A percentile compares a stretch with the other conserved stretches of the same genome.
phyloP scores from a whole-genome alignment of 1,140 invertebrate genomes.

The Aphaenogaster rudis region DNA sequence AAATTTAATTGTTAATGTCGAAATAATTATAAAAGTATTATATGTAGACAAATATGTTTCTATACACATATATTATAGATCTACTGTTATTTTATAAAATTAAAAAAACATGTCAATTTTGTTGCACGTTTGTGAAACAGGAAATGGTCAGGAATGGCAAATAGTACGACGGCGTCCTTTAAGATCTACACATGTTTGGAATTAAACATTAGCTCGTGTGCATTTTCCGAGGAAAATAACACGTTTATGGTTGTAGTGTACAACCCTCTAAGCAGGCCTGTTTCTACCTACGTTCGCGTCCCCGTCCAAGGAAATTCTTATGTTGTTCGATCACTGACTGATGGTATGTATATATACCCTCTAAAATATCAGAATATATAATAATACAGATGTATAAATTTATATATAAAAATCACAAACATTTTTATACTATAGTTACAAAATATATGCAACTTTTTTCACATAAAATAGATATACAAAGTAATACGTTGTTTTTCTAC shows the following conservation, averaged over 20 bases:
- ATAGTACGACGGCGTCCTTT: too few relatives aligned
- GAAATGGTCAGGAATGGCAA: slow-evolving; percentile 18
- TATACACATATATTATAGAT: neutral
- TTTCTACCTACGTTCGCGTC: slow-evolving; percentile 90
- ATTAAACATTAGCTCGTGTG: slow-evolving; percentile 90
- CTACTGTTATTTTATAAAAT: neutral
- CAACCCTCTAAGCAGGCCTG: slow-evolving; percentile 92
- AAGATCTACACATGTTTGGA: slow-evolving; percentile 88
- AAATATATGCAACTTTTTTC: slow-evolving; percentile 20
- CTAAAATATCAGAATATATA: neutral
- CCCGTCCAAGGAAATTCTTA: slow-evolving; percentile 90
- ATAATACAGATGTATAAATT: slow-evolving; percentile 26
- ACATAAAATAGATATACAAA: neutral
- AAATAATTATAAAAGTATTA: neutral
- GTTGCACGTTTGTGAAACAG: slow-evolving; percentile 12
- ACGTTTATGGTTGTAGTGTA: slow-evolving; percentile 92
- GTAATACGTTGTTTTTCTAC: neutral
- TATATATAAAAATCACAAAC: neutral
- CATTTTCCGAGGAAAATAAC: slow-evolving; percentile 89
- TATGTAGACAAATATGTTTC: neutral
- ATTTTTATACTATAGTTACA: neutral
- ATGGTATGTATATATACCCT: slow-evolving; percentile 1
- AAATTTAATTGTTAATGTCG: neutral
- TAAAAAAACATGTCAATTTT: neutral
- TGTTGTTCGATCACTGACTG: slow-evolving; percentile 83